These are phyloP conservation scores for Turnix velox DNA, from an alignment of 2,113 vertebrate genomes.

Conservation along the genomic window DNA sequence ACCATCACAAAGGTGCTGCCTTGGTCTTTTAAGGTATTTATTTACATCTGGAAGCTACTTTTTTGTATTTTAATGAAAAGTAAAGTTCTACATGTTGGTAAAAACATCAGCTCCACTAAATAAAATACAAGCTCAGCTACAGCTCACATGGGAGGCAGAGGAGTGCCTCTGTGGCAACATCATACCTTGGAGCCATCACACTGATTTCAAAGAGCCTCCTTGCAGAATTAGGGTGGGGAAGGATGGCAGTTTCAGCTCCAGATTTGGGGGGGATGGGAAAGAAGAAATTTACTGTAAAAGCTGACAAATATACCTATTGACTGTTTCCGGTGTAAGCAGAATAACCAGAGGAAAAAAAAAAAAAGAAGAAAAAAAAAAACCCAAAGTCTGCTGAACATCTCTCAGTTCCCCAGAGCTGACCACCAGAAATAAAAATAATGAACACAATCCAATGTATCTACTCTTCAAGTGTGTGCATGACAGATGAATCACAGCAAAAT, in stretches of 20 bases:
- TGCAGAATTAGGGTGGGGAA: slow-evolving; percentile 38
- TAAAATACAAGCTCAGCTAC: not conserved
- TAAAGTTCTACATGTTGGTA: not conserved
- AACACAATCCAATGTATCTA: no score
- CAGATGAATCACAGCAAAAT: not conserved
- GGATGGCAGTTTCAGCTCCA: slow-evolving; percentile 47
- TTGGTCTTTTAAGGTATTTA: not conserved
- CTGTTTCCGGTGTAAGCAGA: slow-evolving; percentile 66
- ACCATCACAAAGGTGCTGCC: not conserved
- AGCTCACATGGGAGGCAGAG: not conserved
- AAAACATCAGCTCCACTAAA: not conserved
- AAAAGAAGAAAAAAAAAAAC: not conserved
- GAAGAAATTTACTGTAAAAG: slow-evolving; percentile 66
- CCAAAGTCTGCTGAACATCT: slow-evolving; percentile 64
- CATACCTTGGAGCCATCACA: not conserved
- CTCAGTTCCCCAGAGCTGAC: slow-evolving; percentile 68
- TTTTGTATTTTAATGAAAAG: not conserved
- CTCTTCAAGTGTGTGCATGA: not conserved
- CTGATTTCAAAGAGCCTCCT: not conserved
- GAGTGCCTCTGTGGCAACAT: not conserved
- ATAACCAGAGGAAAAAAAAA: slow-evolving; percentile 27
- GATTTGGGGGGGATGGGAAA: slow-evolving; percentile 5
- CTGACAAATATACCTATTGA: slow-evolving; percentile 55
- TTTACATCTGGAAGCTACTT: not conserved
- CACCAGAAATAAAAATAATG: slow-evolving; percentile 72